A percentile compares a stretch with the other conserved stretches of the same genome.
Evolutionary conservation across 2,113 vertebrate genomes (phyloP).

Genomic region (Corythornis vintsioides): DNA sequence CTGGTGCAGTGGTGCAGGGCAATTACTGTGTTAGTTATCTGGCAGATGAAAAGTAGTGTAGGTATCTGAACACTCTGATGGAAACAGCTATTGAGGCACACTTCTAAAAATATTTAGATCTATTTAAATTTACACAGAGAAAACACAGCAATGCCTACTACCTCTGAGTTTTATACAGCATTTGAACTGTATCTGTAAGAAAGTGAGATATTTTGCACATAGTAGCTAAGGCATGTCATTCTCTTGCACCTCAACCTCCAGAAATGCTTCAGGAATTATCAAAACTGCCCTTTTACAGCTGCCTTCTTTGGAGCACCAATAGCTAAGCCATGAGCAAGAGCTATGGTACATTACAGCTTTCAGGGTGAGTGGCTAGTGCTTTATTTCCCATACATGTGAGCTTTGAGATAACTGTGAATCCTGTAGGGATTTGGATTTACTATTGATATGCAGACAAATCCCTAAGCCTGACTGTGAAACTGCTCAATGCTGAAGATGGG

Average conservation of each 20-base stretch:
- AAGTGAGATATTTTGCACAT: neutral
- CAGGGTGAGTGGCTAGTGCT: neutral
- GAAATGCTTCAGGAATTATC: neutral
- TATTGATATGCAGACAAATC: constrained; percentile 48
- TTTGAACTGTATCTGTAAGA: neutral
- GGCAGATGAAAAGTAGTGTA: neutral
- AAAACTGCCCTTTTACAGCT: neutral
- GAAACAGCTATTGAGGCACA: neutral
- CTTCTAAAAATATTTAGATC: neutral
- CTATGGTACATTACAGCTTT: neutral
- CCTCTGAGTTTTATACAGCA: neutral
- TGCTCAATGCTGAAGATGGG: constrained; percentile 7
- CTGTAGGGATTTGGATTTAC: constrained; percentile 51
- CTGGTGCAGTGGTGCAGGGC: neutral
- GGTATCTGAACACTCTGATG: neutral
- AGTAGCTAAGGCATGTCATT: neutral
- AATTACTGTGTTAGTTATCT: neutral
- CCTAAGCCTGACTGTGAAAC: constrained; percentile 29
- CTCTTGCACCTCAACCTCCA: neutral
- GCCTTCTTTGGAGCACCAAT: neutral
- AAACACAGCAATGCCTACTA: neutral
- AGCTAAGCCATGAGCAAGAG: neutral
- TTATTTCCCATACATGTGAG: constrained; percentile 26
- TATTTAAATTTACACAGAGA: neutral
- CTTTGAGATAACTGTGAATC: constrained; percentile 35